A percentile compares a stretch with the other conserved stretches of the same genome.
Conservation (phyloP, 2,888 invertebrate species). For the Chydorus sphaericus region DNA sequence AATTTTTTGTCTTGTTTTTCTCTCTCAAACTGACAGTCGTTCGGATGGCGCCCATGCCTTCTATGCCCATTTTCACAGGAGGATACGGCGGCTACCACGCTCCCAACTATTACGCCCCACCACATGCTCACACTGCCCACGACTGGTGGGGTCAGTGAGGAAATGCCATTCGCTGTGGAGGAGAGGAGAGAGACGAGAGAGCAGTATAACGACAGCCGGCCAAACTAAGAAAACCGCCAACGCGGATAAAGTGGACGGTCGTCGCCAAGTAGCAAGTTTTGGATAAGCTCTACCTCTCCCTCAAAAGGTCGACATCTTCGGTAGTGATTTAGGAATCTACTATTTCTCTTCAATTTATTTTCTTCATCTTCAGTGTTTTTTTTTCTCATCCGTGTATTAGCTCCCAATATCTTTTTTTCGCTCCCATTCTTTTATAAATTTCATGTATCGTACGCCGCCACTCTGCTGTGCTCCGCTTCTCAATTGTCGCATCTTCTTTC, state of each 20-base stretch:
- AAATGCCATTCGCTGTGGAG: slow-evolving; percentile 38
- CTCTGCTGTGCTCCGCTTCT: slow-evolving; percentile 1
- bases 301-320: not conserved
- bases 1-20: slow-evolving; percentile 9
- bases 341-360: not conserved
- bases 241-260: too few species aligned
- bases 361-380: not conserved
- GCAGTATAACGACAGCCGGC: not conserved
- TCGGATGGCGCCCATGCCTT: slow-evolving; percentile 12
- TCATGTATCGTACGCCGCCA: slow-evolving; percentile 4
- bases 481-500: not conserved
- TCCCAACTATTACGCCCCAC: slow-evolving; percentile 32
- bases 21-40: slow-evolving; percentile 7
- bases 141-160: slow-evolving; percentile 35
- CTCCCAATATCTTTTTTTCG: not conserved
- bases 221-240: too few species aligned
- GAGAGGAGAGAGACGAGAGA: slow-evolving; percentile 17
- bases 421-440: not conserved
- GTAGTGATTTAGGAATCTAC: slow-evolving; percentile 1
- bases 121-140: slow-evolving; percentile 30
- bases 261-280: too few species aligned
- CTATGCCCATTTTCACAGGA: slow-evolving; percentile 27
- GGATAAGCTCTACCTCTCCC: too few species aligned
- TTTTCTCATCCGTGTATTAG: not conserved
- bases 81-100: slow-evolving; percentile 35